Evolutionary conservation across 2,888 invertebrate species (phyloP).

Genomic region (Tachina lurida): DNA sequence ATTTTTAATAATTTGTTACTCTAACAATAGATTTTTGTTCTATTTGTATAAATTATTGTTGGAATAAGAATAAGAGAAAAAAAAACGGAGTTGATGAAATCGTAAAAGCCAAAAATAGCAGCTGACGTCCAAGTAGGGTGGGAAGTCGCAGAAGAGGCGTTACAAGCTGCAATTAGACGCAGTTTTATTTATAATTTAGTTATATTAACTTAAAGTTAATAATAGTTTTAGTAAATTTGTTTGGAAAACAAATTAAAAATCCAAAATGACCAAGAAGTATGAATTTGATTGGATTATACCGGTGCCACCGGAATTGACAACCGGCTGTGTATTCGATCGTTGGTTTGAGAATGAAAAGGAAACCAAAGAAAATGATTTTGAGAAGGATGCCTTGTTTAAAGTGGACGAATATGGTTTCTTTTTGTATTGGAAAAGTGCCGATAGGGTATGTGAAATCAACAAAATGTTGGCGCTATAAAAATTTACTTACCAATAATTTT

Average conservation of each 20-base stretch:
- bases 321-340: slow-evolving; percentile 96
- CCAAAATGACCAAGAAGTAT: slow-evolving; percentile 96
- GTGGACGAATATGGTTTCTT: slow-evolving; percentile 99
- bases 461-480: too few species aligned
- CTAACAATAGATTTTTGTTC: slow-evolving; percentile 44
- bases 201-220: slow-evolving; percentile 16
- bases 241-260: slow-evolving; percentile 28
- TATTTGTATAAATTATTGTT: slow-evolving; percentile 3
- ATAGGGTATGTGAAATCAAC: slow-evolving; percentile 86
- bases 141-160: slow-evolving; percentile 15
- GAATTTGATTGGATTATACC: slow-evolving; percentile 99
- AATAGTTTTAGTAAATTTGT: slow-evolving; percentile 30
- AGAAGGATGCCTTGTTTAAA: slow-evolving; percentile 94
- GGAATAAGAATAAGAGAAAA: slow-evolving; percentile 4
- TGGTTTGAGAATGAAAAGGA: slow-evolving; percentile 98
- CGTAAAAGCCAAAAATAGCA: background rate
- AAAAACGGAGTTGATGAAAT: slow-evolving; percentile 27
- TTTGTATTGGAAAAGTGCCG: slow-evolving; percentile 99
- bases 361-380: slow-evolving; percentile 89
- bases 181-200: slow-evolving; percentile 19
- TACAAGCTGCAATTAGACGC: background rate
- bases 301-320: slow-evolving; percentile 91
- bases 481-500: background rate
- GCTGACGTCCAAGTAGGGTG: slow-evolving; percentile 5
- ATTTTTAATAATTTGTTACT: slow-evolving; percentile 28